phyloP scores from a whole-genome alignment of 2,888 invertebrate genomes.

The Agrotis puta region DNA sequence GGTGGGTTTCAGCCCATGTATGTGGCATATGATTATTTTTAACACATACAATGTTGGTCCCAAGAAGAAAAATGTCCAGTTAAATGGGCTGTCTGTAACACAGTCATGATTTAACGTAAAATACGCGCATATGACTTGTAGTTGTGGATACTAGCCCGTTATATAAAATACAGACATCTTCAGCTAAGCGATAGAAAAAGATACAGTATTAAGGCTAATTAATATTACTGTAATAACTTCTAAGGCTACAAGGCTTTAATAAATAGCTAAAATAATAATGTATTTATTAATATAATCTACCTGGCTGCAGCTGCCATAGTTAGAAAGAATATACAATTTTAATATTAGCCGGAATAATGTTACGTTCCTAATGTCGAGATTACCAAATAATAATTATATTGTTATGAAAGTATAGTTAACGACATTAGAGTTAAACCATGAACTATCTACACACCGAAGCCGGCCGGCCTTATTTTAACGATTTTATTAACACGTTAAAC shows the following conservation, averaged over 20 bases:
- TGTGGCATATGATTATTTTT: no score
- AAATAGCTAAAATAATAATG: constrained; percentile 23
- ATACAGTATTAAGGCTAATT: constrained; percentile 12
- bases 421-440: background rate
- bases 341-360: background rate
- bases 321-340: constrained; percentile 3
- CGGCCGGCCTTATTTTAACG: no score
- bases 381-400: constrained; percentile 10
- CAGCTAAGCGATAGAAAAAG: background rate
- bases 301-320: constrained; percentile 17
- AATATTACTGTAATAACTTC: constrained; percentile 21
- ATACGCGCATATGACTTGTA: no score
- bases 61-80: no score
- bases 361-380: background rate
- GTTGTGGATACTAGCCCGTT: no score
- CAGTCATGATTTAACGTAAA: no score
- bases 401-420: background rate
- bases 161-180: no score
- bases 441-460: no score
- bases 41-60: no score
- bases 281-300: constrained; percentile 27
- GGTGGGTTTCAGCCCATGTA: no score
- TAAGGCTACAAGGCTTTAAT: constrained; percentile 49
- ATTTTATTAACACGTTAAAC: no score
- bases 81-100: no score